Evolutionary conservation across 2,888 invertebrate genomes (phyloP), one percentile per base, ranked within the genome.

Genomic region (Chalcosyrphus nemorum): DNA sequence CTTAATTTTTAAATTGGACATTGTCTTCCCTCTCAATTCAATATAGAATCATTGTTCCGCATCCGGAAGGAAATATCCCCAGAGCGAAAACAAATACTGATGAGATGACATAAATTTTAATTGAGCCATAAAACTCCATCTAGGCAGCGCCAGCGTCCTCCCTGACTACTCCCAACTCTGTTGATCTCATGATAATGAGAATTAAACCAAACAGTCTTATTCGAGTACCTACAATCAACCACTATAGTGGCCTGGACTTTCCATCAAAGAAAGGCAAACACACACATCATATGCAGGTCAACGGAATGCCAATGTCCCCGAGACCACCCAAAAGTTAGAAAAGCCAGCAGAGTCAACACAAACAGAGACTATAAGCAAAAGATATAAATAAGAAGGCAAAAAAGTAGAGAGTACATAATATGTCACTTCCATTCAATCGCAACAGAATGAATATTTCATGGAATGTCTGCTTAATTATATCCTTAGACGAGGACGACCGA

Each of bases 131-230:
- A 56, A 71, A 38, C 38, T 27, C 50, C 71, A 65, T 71, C 63
- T 50, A 76, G 45, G 43, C 57, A 32, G 15, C n/a, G 15, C n/a
- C 6, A 52, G 43, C 15, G 32, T 54, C 32, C 52, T 21, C n/a
- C n/a, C 32, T 45, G n/a, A 17, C 57, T 50, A 32, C 52, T 52
- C 43, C 43, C 27, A 38, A 29, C 32, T 71, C 41, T 68, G 76
- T 76, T 70, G 81, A 71, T 66, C n/a, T n/a, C 65, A 71, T 57
- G 65, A 76, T 81, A 77, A 81, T 81, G 71, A 81, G 71, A 65
- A 77, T 65, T 77, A 66, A 81, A 59, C 27, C 76, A 81, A 77
- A 71, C 74, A 78, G 21, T 57, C 47, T 9, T 63, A 19, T 29
- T 52, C 24, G 56, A 41, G n/a, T n/a, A n/a, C n/a, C n/a, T 4